Base-by-base conservation (phyloP, 1,140 invertebrate genomes). In the Mya arenaria region DNA sequence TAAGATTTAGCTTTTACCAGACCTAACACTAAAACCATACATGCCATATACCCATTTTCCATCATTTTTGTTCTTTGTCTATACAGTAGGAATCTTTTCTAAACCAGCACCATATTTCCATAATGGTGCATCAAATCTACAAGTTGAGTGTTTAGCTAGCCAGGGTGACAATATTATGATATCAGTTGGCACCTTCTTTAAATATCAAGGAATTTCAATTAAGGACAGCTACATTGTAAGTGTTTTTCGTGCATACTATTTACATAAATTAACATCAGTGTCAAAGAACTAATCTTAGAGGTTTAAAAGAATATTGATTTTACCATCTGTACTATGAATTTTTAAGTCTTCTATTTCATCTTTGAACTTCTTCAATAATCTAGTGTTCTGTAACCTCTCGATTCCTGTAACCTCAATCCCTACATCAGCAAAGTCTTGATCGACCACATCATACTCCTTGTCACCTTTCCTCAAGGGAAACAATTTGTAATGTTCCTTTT, bases 301-400 rank as follows among this genome's bases (percentile, higher is more conserved):
- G 17, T 39, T 10, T 10, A 52, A n/a, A 13, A 10, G 30, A 5
- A 6, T 1, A 28, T 3, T 6, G 25, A 39, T 19, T 39, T 69
- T 34, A 77, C 58, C 30, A 34, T 77, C 36, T 1, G 13, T 58
- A 58, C 36, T 60, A n/a, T 75, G 74, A 48, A 68, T 79, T 15
- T 52, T 28, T 28, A 89, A 73, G 13, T 86, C 78, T 17, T 88
- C 83, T 28, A 85, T 84, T 75, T 90, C 88, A 19, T 44, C 55
- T 68, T 85, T 84, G 78, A 86, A 90, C 39, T 82, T 84, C 6
- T 88, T 74, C 41, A 89, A 82, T 6, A 88, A 74, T 34, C 81
- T 34, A 10, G 41, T 15, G 79, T 88, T 90, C 34, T 87, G 85
- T 23, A 90, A 55, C 23, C 85, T 65, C 58, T 89, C 86, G 28